Percentiles rank a stretch among this genome's conserved stretches.
Conservation (phyloP, 1,140 invertebrate species). For the Dysdera silvatica region DNA sequence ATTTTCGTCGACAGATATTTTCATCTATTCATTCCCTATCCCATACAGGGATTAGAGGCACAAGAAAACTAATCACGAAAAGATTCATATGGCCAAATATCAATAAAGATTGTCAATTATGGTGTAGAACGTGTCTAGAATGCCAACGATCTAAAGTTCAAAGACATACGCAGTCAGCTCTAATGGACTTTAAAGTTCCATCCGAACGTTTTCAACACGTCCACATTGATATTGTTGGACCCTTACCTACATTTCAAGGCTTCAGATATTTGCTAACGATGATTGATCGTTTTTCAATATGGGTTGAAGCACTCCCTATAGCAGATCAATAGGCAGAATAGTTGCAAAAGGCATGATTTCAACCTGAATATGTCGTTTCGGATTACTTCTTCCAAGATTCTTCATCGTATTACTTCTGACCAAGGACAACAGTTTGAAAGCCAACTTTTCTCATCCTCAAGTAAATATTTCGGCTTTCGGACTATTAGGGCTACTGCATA, state of each 20-base stretch:
- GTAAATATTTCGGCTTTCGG: background rate
- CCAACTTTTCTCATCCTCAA: background rate
- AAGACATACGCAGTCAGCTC: conserved; percentile 24
- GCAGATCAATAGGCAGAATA: too few species aligned
- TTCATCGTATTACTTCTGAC: conserved; percentile 40
- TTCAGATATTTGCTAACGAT: conserved; percentile 43
- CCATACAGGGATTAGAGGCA: background rate
- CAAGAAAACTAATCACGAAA: background rate
- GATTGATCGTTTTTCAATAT: conserved; percentile 45
- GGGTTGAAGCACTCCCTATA: conserved; percentile 44
- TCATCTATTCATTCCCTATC: conserved; percentile 10
- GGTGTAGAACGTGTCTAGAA: background rate
- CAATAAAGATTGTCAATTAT: background rate
- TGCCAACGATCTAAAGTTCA: conserved; percentile 27
- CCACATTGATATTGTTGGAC: conserved; percentile 49
- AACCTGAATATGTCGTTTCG: conserved; percentile 41
- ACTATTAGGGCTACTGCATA: background rate
- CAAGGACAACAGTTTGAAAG: conserved; percentile 45
- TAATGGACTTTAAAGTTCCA: background rate
- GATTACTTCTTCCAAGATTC: too few species aligned
- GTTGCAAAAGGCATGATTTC: conserved; percentile 37
- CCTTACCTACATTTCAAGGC: conserved; percentile 40
- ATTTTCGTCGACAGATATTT: conserved; percentile 13
- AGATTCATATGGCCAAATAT: conserved; percentile 5
- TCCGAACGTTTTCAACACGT: conserved; percentile 41